Percentiles rank a stretch among this genome's conserved stretches.
Conservation (phyloP, 2,113 vertebrate genomes). For the Ahaetulla prasina region DNA sequence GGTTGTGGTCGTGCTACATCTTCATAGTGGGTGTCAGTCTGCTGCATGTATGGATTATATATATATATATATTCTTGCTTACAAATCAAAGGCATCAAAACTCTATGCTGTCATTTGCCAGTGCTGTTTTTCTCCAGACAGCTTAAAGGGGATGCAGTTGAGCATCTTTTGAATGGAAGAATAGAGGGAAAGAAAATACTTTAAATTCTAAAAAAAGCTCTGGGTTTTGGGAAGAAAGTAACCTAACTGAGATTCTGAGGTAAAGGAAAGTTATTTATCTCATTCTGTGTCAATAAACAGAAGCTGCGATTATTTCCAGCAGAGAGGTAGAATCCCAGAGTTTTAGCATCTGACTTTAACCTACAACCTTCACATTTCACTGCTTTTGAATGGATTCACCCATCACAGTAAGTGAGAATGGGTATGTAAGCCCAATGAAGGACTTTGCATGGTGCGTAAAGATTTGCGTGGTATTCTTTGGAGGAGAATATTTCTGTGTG, state of each 20-base stretch:
- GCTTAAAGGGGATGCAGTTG: neutral
- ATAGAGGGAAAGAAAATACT: neutral
- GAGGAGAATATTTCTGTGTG: neutral
- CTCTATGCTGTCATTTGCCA: neutral
- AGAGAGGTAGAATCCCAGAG: neutral
- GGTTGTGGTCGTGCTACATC: no score
- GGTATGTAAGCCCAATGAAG: neutral
- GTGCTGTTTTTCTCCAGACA: neutral
- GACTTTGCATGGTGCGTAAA: neutral
- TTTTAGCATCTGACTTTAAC: neutral
- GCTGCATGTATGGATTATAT: no score
- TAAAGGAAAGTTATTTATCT: neutral
- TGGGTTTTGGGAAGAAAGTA: neutral
- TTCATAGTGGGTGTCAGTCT: no score
- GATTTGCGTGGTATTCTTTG: neutral
- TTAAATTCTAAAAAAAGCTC: neutral
- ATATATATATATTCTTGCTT: neutral
- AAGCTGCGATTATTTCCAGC: neutral
- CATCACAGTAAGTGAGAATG: neutral
- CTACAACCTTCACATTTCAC: slow-evolving; percentile 4
- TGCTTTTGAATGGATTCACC: neutral
- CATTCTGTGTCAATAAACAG: neutral
- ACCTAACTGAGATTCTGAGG: neutral
- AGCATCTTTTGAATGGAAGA: neutral
- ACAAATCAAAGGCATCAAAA: neutral